Conservation (phyloP, 2,113 vertebrate species). For the Tupaia tana region DNA sequence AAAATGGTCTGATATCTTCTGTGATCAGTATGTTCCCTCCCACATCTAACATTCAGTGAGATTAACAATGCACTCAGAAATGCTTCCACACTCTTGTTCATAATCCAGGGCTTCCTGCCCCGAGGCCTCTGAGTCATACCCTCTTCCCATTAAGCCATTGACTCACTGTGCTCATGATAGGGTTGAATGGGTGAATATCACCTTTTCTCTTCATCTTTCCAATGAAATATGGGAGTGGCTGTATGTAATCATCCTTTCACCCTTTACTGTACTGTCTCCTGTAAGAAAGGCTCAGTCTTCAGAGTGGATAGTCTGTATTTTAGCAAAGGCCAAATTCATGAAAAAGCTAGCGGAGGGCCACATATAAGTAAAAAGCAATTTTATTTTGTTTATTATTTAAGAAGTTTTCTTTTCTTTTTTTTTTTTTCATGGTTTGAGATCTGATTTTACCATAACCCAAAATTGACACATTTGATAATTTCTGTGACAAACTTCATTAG, state of each 20-base stretch:
- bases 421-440: no score
- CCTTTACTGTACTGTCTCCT: not conserved
- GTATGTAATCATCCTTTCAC: not conserved
- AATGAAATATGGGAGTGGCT: not conserved
- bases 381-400: not conserved
- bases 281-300: not conserved
- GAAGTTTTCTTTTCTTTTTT: no score
- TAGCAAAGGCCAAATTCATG: not conserved
- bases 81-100: no score
- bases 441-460: no score
- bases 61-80: not conserved
- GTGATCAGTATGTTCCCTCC: not conserved
- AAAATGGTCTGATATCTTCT: not conserved
- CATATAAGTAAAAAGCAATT: not conserved
- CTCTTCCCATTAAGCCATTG: constrained; percentile 34
- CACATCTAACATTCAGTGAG: not conserved
- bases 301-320: not conserved
- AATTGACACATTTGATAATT: no score
- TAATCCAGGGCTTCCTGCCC: constrained; percentile 55
- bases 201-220: constrained; percentile 16
- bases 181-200: not conserved
- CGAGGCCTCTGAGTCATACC: not conserved
- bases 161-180: not conserved
- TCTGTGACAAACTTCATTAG: no score
- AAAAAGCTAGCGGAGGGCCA: not conserved